Conservation (phyloP, 1,140 invertebrate species). For the Procambarus clarkii region DNA sequence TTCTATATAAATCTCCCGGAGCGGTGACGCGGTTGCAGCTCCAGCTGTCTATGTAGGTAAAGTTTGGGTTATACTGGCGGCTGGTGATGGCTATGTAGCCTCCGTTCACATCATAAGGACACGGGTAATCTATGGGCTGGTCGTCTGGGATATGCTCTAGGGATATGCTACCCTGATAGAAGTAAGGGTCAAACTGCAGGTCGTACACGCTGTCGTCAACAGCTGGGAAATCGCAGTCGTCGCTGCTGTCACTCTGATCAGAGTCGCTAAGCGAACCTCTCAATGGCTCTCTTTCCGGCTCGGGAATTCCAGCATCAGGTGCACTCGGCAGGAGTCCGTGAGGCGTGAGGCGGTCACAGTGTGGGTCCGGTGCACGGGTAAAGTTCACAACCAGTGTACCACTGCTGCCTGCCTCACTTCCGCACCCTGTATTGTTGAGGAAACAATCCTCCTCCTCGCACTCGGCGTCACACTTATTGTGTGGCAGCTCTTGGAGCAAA, state of each 20-base stretch:
- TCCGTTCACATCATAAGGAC: slow-evolving; percentile 40
- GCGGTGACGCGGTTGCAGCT: slow-evolving; percentile 6
- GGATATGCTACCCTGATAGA: slow-evolving; percentile 48
- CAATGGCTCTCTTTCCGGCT: background rate
- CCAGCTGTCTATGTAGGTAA: slow-evolving; percentile 43
- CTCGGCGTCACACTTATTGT: background rate
- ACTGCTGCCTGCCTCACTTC: background rate
- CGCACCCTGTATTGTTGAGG: background rate
- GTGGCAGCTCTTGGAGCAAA: background rate
- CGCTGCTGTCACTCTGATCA: slow-evolving; percentile 32
- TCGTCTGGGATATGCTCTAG: slow-evolving; percentile 43
- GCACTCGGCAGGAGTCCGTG: background rate
- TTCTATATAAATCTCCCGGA: slow-evolving; percentile 42
- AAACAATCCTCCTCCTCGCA: background rate
- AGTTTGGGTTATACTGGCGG: slow-evolving; percentile 18
- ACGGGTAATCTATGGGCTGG: slow-evolving; percentile 53
- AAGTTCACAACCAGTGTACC: background rate
- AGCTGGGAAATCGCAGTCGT: slow-evolving; percentile 20
- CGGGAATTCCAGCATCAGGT: background rate
- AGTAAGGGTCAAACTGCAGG: slow-evolving; percentile 53
- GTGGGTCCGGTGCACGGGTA: too few relatives aligned
- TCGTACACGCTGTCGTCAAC: slow-evolving; percentile 51
- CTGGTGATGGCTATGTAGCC: background rate
- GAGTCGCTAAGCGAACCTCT: background rate
- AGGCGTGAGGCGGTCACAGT: too few relatives aligned